phyloP scores from a whole-genome alignment of 2,797 vertebrate species.

The Champsocephalus esox region DNA sequence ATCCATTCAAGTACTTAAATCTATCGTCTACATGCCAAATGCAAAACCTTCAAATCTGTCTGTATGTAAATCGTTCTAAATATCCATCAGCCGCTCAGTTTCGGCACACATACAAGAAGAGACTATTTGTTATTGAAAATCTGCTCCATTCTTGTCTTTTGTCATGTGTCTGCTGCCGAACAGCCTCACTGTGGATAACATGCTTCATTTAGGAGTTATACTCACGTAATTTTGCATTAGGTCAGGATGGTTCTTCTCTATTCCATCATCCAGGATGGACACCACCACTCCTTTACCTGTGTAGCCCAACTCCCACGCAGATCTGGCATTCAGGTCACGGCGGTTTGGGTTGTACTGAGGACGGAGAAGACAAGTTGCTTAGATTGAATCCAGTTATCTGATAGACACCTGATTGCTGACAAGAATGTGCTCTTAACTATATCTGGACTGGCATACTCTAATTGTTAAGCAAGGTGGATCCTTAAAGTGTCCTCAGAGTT shows the following conservation, averaged over 20 bases:
- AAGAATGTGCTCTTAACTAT: conserved; percentile 28
- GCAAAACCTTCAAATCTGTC: background rate
- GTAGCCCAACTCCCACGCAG: conserved; percentile 94
- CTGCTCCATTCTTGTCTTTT: conserved; percentile 2
- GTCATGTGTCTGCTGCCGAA: background rate
- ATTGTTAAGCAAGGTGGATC: no score
- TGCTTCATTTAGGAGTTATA: conserved; percentile 26
- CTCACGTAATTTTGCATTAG: conserved; percentile 85
- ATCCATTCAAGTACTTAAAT: background rate
- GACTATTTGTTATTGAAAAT: conserved; percentile 17
- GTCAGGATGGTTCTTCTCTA: conserved; percentile 98
- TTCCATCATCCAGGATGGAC: conserved; percentile 98
- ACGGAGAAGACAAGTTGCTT: conserved; percentile 56
- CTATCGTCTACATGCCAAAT: no score
- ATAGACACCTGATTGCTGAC: conserved; percentile 28
- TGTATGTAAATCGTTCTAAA: background rate
- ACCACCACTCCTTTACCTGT: conserved; percentile 95
- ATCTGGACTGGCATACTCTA: conserved; percentile 11
- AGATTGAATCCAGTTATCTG: conserved; percentile 45
- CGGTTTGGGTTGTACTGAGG: conserved; percentile 89
- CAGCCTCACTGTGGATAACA: background rate
- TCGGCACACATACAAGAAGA: background rate
- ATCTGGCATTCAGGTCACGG: conserved; percentile 93
- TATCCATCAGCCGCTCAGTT: background rate
- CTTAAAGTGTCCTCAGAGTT: no score